Conservation (phyloP, 1,140 invertebrate species). For the Diorhabda sublineata region DNA sequence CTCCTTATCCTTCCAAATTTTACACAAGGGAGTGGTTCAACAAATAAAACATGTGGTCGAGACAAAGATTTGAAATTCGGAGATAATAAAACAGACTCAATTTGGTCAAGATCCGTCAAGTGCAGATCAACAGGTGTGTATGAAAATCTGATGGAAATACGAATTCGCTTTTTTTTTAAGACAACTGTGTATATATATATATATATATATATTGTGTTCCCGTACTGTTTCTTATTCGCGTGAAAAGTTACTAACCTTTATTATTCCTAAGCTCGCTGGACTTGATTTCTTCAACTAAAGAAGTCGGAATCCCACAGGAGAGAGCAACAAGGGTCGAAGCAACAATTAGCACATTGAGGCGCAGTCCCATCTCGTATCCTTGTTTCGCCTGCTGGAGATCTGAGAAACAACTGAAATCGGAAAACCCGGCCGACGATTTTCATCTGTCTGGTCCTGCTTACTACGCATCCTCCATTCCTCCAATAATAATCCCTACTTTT, state of each 20-base stretch:
- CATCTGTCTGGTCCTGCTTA: conserved; percentile 24
- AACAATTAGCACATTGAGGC: conserved; percentile 17
- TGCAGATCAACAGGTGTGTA: neutral
- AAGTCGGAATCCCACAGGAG: conserved; percentile 32
- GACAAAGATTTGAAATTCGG: too few relatives aligned
- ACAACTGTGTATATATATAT: too few relatives aligned
- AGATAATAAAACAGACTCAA: too few relatives aligned
- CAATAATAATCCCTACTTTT: neutral
- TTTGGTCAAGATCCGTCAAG: neutral
- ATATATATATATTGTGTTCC: too few relatives aligned
- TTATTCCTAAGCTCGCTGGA: conserved; percentile 35
- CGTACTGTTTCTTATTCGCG: too few relatives aligned
- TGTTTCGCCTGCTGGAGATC: conserved; percentile 4
- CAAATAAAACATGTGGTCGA: too few relatives aligned
- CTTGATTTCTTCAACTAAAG: conserved; percentile 39
- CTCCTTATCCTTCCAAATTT: too few relatives aligned
- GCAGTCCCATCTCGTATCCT: conserved; percentile 24
- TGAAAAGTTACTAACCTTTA: conserved; percentile 31
- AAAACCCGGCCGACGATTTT: conserved; percentile 29
- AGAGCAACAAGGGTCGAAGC: conserved; percentile 19
- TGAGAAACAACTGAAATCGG: conserved; percentile 34
- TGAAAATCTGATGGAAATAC: neutral
- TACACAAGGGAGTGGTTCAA: too few relatives aligned
- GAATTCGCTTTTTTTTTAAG: neutral
- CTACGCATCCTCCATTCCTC: conserved; percentile 23